These are phyloP conservation scores for Burhinus oedicnemus DNA, from an alignment of 2,113 vertebrate species.

Conservation along the genomic window DNA sequence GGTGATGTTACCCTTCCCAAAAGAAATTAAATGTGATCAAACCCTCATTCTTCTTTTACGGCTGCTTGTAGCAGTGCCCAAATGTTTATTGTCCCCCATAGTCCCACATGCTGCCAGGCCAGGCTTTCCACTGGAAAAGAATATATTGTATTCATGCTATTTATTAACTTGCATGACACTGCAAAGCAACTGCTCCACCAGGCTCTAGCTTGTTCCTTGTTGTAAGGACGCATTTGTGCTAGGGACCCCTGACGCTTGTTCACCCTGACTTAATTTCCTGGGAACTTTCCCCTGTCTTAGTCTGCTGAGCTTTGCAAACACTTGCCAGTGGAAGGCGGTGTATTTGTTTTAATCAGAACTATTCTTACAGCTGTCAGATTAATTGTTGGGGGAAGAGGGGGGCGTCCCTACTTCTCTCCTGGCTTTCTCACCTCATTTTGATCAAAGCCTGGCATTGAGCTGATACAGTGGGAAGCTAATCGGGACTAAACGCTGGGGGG, in stretches of 20 bases:
- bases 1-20: not conserved
- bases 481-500: not conserved
- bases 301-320: not conserved
- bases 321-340: not conserved
- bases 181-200: not conserved
- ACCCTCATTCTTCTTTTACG: constrained; percentile 11
- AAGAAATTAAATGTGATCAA: constrained; percentile 29
- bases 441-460: not conserved
- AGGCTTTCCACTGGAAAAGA: not conserved
- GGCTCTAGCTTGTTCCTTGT: not conserved
- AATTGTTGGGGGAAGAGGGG: not conserved
- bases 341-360: not conserved
- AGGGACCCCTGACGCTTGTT: not conserved
- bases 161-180: not conserved
- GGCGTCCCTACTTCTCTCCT: not conserved
- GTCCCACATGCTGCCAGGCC: not conserved
- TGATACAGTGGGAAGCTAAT: not conserved
- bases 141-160: not conserved
- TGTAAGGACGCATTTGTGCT: not conserved
- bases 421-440: not conserved
- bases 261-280: constrained; percentile 6
- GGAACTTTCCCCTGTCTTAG: not conserved
- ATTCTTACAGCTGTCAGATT: constrained; percentile 21
- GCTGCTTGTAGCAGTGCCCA: not conserved
- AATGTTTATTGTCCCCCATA: not conserved